Evolutionary conservation across 2,888 invertebrate genomes (phyloP).

Genomic region (Drosophila infuscata): DNA sequence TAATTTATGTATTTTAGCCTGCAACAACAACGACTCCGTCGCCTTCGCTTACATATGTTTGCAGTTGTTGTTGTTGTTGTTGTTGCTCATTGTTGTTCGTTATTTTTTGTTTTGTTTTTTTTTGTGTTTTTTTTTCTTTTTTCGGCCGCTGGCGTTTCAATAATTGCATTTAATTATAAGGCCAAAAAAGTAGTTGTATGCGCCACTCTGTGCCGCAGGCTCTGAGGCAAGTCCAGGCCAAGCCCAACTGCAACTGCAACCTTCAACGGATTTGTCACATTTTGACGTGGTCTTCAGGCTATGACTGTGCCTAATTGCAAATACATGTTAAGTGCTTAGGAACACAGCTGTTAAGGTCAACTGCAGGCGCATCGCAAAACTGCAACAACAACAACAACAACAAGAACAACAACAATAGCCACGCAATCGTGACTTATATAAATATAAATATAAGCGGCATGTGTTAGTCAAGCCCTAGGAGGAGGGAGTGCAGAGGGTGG

Average conservation of each 20-base stretch:
- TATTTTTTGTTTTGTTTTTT: constrained; percentile 19
- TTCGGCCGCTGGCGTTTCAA: constrained; percentile 78
- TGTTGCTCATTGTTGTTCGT: constrained; percentile 46
- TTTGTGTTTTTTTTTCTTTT: constrained; percentile 17
- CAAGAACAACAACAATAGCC: constrained; percentile 19
- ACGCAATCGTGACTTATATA: constrained; percentile 60
- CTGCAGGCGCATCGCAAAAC: constrained; percentile 61
- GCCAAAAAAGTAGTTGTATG: constrained; percentile 48
- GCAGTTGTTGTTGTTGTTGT: constrained; percentile 49
- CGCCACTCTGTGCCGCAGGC: constrained; percentile 44
- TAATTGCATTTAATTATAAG: constrained; percentile 84
- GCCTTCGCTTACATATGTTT: constrained; percentile 70
- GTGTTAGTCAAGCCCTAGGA: constrained; percentile 27
- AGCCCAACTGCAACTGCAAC: constrained; percentile 45
- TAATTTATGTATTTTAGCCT: constrained; percentile 81
- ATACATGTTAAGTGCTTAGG: constrained; percentile 65
- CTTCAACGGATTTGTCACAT: constrained; percentile 72
- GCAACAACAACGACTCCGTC: constrained; percentile 55
- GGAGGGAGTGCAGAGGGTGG: constrained; percentile 1
- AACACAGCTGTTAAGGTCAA: constrained; percentile 65
- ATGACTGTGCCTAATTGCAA: constrained; percentile 66
- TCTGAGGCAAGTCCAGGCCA: constrained; percentile 49
- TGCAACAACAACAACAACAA: constrained; percentile 14
- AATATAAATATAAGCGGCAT: constrained; percentile 43
- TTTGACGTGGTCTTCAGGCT: constrained; percentile 27